Percentiles rank a stretch among this genome's conserved stretches.
These are phyloP conservation scores for Emydocephalus ijimae DNA, from an alignment of 2,113 vertebrate species.

Conservation along the genomic window DNA sequence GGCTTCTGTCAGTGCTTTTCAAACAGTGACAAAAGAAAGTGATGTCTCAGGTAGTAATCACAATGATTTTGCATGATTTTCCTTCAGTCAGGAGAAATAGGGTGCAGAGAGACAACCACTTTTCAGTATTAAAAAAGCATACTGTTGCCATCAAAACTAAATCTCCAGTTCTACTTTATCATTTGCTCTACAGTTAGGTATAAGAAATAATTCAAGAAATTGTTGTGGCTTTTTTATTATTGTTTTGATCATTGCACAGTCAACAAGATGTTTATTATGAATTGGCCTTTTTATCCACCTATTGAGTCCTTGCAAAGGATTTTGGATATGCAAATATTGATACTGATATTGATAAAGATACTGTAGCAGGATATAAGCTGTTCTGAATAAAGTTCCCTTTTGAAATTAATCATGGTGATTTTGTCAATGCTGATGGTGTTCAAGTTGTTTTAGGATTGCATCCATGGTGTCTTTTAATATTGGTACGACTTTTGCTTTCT, in stretches of 20 bases:
- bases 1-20: conserved; percentile 30
- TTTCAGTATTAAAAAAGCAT: not conserved
- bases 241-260: not conserved
- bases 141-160: not conserved
- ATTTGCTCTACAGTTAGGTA: conserved; percentile 3
- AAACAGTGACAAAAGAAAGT: not conserved
- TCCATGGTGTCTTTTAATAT: not conserved
- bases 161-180: not conserved
- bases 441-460: not conserved
- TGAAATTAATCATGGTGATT: not conserved
- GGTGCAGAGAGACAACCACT: not conserved
- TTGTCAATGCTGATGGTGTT: not conserved
- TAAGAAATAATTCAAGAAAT: not conserved
- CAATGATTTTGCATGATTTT: conserved; percentile 15
- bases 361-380: not conserved
- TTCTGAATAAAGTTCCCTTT: not conserved
- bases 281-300: not conserved
- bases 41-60: not conserved
- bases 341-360: not conserved
- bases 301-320: not conserved
- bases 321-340: not conserved
- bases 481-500: not conserved
- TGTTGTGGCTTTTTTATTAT: not conserved
- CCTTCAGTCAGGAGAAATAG: not conserved
- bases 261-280: not conserved